Percentiles rank a stretch among this genome's conserved stretches.
Evolutionary conservation across 2,113 vertebrate species (phyloP).

Genomic region (Bubo blakistoni): DNA sequence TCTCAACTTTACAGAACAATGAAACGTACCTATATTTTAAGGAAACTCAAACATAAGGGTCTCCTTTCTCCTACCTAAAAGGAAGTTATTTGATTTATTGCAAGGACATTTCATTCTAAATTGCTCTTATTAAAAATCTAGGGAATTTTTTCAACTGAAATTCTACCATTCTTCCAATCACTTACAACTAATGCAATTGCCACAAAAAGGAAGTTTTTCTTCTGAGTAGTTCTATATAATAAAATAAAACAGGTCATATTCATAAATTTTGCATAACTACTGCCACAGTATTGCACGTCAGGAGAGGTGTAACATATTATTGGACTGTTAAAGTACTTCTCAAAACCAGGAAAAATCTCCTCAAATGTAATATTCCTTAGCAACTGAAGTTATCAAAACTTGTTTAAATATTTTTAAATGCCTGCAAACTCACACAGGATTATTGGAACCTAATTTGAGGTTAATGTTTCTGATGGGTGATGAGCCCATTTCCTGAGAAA

Average conservation of each 20-base stretch:
- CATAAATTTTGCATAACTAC: constrained; percentile 19
- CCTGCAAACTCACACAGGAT: background rate
- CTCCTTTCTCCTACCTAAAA: background rate
- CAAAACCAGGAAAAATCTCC: background rate
- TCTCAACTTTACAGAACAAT: background rate
- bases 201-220: background rate
- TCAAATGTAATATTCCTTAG: background rate
- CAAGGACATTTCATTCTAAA: background rate
- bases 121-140: background rate
- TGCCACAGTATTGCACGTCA: background rate
- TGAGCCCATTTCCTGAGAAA: background rate
- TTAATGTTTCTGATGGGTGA: background rate
- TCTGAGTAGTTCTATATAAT: background rate
- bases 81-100: background rate
- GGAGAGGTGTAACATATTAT: background rate
- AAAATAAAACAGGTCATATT: background rate
- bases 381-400: background rate
- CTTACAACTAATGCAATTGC: background rate
- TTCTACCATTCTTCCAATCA: background rate
- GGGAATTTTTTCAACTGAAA: background rate
- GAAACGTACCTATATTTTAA: background rate
- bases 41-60: background rate
- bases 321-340: background rate
- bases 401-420: background rate
- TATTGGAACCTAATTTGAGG: background rate